Evolutionary conservation across 2,113 vertebrate species (phyloP).

Genomic region (human (Homo sapiens)): GRCh38 chr11:16591501-16592000

Average conservation of each 20-base stretch:
- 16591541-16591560: conserved; percentile 17
- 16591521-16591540: conserved; percentile 58
- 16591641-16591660: conserved; percentile 35
- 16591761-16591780: conserved; percentile 31
- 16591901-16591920: conserved; percentile 37
- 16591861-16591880: conserved; percentile 7
- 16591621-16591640: conserved; percentile 46
- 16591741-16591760: background rate
- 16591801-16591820: background rate
- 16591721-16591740: conserved; percentile 33
- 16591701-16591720: conserved; percentile 39
- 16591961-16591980: conserved; percentile 29
- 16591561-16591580: conserved; percentile 45
- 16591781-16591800: background rate
- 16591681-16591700: conserved; percentile 44
- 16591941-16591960: background rate
- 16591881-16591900: conserved; percentile 27
- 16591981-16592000: background rate
- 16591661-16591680: background rate
- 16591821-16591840: background rate
- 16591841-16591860: conserved; percentile 11
- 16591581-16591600: conserved; percentile 38
- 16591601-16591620: conserved; percentile 40
- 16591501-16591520: conserved; percentile 47
- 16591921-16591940: conserved; percentile 30